Base-by-base conservation (phyloP, 2,888 invertebrate species). In the Agrotis puta region DNA sequence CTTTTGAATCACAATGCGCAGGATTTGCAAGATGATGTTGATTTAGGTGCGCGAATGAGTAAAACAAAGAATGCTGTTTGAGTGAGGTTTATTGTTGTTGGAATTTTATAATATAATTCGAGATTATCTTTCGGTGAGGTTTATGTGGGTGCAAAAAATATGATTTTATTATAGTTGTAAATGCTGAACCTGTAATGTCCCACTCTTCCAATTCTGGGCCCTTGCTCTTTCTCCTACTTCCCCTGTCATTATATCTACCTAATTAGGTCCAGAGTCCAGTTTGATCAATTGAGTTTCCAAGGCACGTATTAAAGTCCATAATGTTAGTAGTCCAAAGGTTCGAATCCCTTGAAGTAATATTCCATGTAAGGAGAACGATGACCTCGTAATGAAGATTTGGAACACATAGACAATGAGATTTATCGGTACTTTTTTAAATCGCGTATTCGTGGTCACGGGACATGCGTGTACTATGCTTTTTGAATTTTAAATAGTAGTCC, bases 1-100 rank as follows among this genome's bases (percentile, higher is more conserved):
- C 89, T 88, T 91, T 92, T 94, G 93, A 94, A 89, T 93, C 92
- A 92, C 78, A 69, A 64, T 69, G 64, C 16, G 56, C 62, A 75
- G 80, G 72, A 77, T 77, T 66, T 70, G 51, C 18, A 48, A 82
- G 76, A 77, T 68, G 68, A 67, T 72, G 68, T 58, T 57, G 63
- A 57, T 51, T 80, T 72, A 66, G 62, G 69, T 69, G 63, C 74
- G 56, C 51, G 66, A 51, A 65, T 76, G 59, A 58, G 62, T 74
- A 64, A 66, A 78, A 72, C 67, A 79, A 74, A 79, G 62, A 53
- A 45, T 24, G 33, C 56, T 59, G 20, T 64, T 64, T 57, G 45
- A 43, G 13, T 64, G 57, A 53, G 50, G n/a, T 56, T 54, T 59
- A 39, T 45, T 63, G 48, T 58, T 20, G 14, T 45, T 50, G 51